A percentile compares a stretch with the other conserved stretches of the same genome.
Conservation (phyloP, 2,888 invertebrate species). For the Miltochrista miniata region DNA sequence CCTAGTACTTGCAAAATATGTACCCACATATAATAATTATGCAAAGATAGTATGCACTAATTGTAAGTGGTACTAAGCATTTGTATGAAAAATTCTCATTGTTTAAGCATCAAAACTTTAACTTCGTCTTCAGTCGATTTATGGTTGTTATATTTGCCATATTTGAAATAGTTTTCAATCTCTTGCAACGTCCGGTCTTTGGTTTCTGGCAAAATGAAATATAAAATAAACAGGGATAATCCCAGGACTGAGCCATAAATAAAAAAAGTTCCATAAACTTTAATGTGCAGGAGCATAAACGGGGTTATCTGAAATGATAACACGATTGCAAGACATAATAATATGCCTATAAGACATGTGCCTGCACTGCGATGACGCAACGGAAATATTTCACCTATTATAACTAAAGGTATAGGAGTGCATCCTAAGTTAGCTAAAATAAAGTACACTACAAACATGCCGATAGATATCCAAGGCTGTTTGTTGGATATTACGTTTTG, state of each 20-base stretch:
- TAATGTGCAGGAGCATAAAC: conserved; percentile 35
- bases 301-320: conserved; percentile 51
- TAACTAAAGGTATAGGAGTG: conserved; percentile 57
- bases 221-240: background rate
- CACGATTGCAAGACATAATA: conserved; percentile 45
- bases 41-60: too few relatives aligned
- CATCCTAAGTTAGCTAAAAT: conserved; percentile 62
- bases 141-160: background rate
- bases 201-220: conserved; percentile 12
- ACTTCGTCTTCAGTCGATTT: background rate
- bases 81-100: background rate
- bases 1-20: too few relatives aligned
- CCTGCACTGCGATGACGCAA: conserved; percentile 58
- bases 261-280: conserved; percentile 4
- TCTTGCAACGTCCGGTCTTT: conserved; percentile 13
- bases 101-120: conserved; percentile 5
- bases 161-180: conserved; percentile 13
- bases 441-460: conserved; percentile 53
- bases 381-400: conserved; percentile 64
- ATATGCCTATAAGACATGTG: conserved; percentile 42
- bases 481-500: conserved; percentile 40
- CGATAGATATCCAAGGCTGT: conserved; percentile 45
- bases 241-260: background rate
- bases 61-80: too few relatives aligned
- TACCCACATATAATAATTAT: too few relatives aligned